Base-by-base conservation (phyloP, 2,888 invertebrate species). In the Scaptomyza reducta region DNA sequence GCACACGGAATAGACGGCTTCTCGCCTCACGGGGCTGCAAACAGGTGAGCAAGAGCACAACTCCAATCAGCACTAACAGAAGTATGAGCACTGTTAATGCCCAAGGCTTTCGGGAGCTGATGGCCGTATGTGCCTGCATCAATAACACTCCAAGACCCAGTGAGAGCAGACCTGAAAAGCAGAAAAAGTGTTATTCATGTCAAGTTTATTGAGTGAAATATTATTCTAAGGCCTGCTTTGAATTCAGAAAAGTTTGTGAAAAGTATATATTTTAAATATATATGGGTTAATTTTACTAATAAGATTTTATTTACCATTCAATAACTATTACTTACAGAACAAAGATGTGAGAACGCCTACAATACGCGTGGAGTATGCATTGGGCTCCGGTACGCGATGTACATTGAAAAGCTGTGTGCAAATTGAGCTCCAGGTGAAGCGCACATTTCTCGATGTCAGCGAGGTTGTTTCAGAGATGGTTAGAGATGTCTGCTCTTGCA, bases 1-100 rank as follows among this genome's bases (percentile, higher is more conserved):
- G 98, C 7, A 97, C 96, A 95, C 97, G 92, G 56, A 92, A 92
- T 27, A 86, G 76, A 11, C 83, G 65, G 31, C 83, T 74, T 3
- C 75, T 56, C 0, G 74, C 44, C 70, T 92, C 91, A 10, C 86
- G 76, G 4, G 91, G 91, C 58, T 92, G 91, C 11, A 90, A 57
- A 6, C 89, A 89, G 61, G 90, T 92, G 11, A 88, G 78, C 9
- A 90, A 33, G 7, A 90, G 65, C 3, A 87, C 76, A 4, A 89
- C 38, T 5, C 73, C 53, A 41, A 88, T 81, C 11, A 90, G 25
- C 16, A 75, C 7, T 1, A 81, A 14, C n/a, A 91, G 70, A 3
- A 87, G 31, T 2, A 74, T 53, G 4, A 89, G 66, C 13, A 89
- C 14, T 1, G 77, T 67, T 10, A 91, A 33, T 1, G 89, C 88